These are phyloP conservation scores for Periophthalmus magnuspinnatus DNA, from an alignment of 2,797 vertebrate species.

Conservation along the genomic window DNA sequence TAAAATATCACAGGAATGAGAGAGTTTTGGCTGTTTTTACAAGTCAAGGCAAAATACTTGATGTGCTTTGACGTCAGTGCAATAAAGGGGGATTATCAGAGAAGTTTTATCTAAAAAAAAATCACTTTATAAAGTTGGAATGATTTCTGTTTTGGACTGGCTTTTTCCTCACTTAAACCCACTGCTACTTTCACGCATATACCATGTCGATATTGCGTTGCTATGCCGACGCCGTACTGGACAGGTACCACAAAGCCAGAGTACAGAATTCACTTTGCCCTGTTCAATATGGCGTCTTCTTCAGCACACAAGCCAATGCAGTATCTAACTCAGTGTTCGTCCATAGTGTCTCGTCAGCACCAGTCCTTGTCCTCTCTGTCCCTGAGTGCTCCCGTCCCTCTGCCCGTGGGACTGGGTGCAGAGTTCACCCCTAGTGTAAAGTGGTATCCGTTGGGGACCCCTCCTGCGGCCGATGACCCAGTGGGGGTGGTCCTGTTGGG, in stretches of 20 bases:
- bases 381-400: constrained; percentile 85
- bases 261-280: background rate
- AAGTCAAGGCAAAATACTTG: constrained; percentile 64
- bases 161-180: constrained; percentile 19
- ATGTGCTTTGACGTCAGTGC: constrained; percentile 67
- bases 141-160: constrained; percentile 48
- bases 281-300: background rate
- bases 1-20: constrained; percentile 17
- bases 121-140: constrained; percentile 62
- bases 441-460: constrained; percentile 93
- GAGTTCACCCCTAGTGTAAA: constrained; percentile 87
- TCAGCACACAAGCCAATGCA: constrained; percentile 6
- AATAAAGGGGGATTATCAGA: constrained; percentile 56
- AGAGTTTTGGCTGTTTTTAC: constrained; percentile 62
- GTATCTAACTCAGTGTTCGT: background rate
- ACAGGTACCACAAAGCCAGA: background rate
- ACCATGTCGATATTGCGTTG: background rate
- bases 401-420: constrained; percentile 65
- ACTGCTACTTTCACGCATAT: background rate
- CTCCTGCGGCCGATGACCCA: constrained; percentile 73
- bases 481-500: constrained; percentile 79
- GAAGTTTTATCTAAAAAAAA: constrained; percentile 37
- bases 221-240: background rate
- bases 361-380: constrained; percentile 91
- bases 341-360: constrained; percentile 82